Conservation (phyloP, 2,888 invertebrate species). For the Ischnus inquisitorius region DNA sequence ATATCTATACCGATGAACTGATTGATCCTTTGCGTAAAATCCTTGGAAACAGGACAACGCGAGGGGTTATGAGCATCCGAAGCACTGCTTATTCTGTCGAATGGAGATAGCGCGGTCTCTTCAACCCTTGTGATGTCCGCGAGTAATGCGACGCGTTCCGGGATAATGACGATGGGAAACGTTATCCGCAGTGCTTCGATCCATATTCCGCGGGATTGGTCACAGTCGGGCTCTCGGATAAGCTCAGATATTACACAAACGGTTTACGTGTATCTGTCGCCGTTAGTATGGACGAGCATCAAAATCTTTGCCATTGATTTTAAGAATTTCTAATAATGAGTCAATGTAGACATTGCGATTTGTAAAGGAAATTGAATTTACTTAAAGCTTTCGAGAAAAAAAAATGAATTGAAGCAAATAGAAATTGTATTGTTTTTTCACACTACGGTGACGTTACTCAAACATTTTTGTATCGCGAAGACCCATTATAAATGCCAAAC, state of each 20-base stretch:
- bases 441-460: no score
- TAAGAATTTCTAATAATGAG: no score
- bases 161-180: constrained; percentile 33
- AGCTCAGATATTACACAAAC: background rate
- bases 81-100: background rate
- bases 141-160: background rate
- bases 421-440: no score
- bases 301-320: no score
- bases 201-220: background rate
- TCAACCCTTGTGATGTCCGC: background rate
- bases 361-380: no score
- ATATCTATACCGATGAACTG: constrained; percentile 33
- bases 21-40: constrained; percentile 47
- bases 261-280: background rate
- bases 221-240: background rate
- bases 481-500: background rate
- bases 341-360: no score
- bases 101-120: background rate
- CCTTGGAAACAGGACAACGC: constrained; percentile 10
- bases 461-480: background rate
- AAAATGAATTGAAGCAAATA: no score
- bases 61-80: background rate
- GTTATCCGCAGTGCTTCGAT: background rate
- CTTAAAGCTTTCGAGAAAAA: no score
- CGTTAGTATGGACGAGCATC: background rate